Conservation (phyloP, 2,888 invertebrate genomes). For the Cactoblastis cactorum region DNA sequence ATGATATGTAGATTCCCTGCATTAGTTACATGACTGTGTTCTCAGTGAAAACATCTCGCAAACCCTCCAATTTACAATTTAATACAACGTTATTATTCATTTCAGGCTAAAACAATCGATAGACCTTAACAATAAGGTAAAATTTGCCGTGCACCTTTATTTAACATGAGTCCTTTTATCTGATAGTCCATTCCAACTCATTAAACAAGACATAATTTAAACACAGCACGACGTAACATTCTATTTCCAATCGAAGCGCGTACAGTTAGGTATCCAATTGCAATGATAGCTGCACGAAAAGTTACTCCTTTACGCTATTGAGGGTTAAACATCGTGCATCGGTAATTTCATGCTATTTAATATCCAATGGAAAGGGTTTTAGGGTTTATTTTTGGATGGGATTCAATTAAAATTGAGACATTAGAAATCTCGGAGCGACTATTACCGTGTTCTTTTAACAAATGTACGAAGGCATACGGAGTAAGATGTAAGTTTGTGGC, state of each 20-base stretch:
- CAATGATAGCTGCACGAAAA: conserved; percentile 31
- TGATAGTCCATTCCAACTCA: conserved; percentile 55
- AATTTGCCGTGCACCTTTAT: conserved; percentile 16
- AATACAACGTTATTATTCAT: conserved; percentile 23
- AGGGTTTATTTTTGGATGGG: conserved; percentile 38
- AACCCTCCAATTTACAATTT: conserved; percentile 30
- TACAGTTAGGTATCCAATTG: conserved; percentile 31
- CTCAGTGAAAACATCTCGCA: conserved; percentile 75
- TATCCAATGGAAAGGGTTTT: conserved; percentile 20
- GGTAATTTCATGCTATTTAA: conserved; percentile 32
- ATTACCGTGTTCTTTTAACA: conserved; percentile 78
- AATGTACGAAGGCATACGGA: conserved; percentile 67
- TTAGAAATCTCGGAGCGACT: conserved; percentile 74
- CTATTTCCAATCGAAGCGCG: conserved; percentile 39
- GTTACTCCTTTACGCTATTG: conserved; percentile 42
- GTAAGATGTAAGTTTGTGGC: conserved; percentile 73
- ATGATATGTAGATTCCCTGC: conserved; percentile 79
- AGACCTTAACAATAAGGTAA: conserved; percentile 12
- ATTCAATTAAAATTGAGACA: conserved; percentile 66
- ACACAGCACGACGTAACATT: conserved; percentile 35
- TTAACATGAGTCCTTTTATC: conserved; percentile 30
- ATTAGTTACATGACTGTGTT: conserved; percentile 79
- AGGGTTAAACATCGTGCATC: conserved; percentile 46
- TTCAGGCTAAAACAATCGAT: conserved; percentile 32
- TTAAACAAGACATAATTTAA: conserved; percentile 79